These are phyloP conservation scores for Bergia puertoricense DNA, from an alignment of 92 coral and sea anemone species.

Conservation along the genomic window DNA sequence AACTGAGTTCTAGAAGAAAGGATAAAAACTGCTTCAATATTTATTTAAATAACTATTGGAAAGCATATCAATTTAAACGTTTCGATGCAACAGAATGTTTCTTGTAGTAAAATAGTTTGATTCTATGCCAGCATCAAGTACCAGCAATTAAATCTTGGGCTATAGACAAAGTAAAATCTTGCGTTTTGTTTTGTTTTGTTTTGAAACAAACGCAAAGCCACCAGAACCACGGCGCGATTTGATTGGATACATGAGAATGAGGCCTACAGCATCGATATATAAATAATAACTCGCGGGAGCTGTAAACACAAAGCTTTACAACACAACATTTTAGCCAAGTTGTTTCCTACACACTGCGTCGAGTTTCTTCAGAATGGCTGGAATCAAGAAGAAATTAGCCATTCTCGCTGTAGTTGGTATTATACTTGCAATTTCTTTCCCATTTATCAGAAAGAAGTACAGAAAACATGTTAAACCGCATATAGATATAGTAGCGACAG, in stretches of 20 bases:
- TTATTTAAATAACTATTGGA: too few relatives aligned
- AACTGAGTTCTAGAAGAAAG: background rate
- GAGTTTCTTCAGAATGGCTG: constrained; percentile 41
- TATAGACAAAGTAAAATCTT: background rate
- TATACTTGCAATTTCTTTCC: constrained; percentile 78
- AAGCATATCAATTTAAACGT: too few relatives aligned
- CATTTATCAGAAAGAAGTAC: constrained; percentile 80
- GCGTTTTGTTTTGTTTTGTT: constrained; percentile 34
- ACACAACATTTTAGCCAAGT: background rate
- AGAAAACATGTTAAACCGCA: constrained; percentile 87
- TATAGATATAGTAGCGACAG: constrained; percentile 70
- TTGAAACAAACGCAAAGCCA: constrained; percentile 34
- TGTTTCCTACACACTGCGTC: background rate
- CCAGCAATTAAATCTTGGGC: background rate
- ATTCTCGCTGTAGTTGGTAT: constrained; percentile 87
- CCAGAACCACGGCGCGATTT: constrained; percentile 18
- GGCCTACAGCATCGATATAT: constrained; percentile 50
- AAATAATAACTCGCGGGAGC: constrained; percentile 40
- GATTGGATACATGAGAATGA: constrained; percentile 75
- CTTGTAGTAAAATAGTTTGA: background rate
- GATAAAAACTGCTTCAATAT: background rate
- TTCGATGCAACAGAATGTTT: background rate
- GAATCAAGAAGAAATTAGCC: constrained; percentile 78
- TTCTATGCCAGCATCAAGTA: constrained; percentile 5
- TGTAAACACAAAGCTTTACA: constrained; percentile 12